These are phyloP conservation scores for Polietes domitor DNA, from an alignment of 2,888 invertebrate genomes.

Conservation along the genomic window DNA sequence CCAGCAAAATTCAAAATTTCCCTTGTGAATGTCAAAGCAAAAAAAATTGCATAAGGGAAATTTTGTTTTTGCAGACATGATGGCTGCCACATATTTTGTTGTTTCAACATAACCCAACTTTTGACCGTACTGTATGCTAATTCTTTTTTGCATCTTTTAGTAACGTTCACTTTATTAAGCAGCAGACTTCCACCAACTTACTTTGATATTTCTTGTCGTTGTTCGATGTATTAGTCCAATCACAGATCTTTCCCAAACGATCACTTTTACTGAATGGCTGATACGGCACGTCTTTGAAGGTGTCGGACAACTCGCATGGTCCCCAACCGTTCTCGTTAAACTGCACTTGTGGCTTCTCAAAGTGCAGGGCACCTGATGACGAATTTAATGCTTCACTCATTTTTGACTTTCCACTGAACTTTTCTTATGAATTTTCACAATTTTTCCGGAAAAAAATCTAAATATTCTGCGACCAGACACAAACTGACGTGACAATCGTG, in stretches of 20 bases:
- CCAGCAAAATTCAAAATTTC: slow-evolving; percentile 25
- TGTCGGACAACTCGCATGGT: slow-evolving; percentile 95
- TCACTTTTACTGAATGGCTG: slow-evolving; percentile 99
- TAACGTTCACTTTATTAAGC: slow-evolving; percentile 17
- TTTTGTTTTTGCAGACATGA: slow-evolving; percentile 50
- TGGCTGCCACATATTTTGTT: slow-evolving; percentile 73
- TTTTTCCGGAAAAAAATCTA: slow-evolving; percentile 43
- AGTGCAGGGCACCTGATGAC: slow-evolving; percentile 66
- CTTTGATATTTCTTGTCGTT: slow-evolving; percentile 96
- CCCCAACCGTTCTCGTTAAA: slow-evolving; percentile 91
- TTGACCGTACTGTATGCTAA: slow-evolving; percentile 41
- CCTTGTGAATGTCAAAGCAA: slow-evolving; percentile 44
- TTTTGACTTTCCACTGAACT: slow-evolving; percentile 7
- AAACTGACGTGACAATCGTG: slow-evolving; percentile 58
- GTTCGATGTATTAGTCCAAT: slow-evolving; percentile 97
- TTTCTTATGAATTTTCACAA: slow-evolving; percentile 32
- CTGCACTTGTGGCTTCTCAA: slow-evolving; percentile 77
- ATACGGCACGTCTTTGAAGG: slow-evolving; percentile 90
- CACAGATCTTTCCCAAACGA: slow-evolving; percentile 98
- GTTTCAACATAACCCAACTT: slow-evolving; percentile 74
- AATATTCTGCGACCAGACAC: slow-evolving; percentile 43
- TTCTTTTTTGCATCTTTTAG: not conserved
- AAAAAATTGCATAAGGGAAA: slow-evolving; percentile 35
- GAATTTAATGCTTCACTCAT: slow-evolving; percentile 77
- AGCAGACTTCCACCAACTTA: slow-evolving; percentile 54